Conservation (phyloP, 1,140 invertebrate species). For the Musca vetustissima region DNA sequence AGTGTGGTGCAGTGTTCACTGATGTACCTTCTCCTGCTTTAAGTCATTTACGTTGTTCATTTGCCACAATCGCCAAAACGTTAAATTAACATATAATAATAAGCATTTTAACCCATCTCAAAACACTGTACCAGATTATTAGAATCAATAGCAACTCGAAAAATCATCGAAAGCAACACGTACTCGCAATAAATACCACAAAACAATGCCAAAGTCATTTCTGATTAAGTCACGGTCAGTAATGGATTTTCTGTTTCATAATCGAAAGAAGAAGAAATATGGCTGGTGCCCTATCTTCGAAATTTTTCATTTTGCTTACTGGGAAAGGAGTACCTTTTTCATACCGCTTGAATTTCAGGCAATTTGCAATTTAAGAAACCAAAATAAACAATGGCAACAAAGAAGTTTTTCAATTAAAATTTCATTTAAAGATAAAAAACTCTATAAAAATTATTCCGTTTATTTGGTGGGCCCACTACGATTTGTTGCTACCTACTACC, state of each 20-base stretch:
- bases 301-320: neutral
- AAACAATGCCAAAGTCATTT: conserved; percentile 18
- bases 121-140: neutral
- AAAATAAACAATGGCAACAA: no score
- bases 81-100: no score
- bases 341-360: neutral
- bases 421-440: conserved; percentile 13
- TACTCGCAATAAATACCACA: neutral
- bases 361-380: conserved; percentile 16
- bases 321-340: no score
- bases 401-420: conserved; percentile 13
- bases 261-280: neutral
- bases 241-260: conserved; percentile 17
- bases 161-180: neutral
- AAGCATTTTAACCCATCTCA: no score
- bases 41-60: no score
- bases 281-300: neutral
- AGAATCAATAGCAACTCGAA: neutral
- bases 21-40: no score
- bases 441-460: conserved; percentile 2
- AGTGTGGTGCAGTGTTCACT: no score
- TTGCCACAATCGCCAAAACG: no score
- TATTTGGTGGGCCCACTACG: no score
- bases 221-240: conserved; percentile 19
- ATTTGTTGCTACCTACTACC: no score